Evolutionary conservation across 2,888 invertebrate species (phyloP), one percentile per base, ranked within the genome.

Genomic region (Drosophila austrosaltans): DNA sequence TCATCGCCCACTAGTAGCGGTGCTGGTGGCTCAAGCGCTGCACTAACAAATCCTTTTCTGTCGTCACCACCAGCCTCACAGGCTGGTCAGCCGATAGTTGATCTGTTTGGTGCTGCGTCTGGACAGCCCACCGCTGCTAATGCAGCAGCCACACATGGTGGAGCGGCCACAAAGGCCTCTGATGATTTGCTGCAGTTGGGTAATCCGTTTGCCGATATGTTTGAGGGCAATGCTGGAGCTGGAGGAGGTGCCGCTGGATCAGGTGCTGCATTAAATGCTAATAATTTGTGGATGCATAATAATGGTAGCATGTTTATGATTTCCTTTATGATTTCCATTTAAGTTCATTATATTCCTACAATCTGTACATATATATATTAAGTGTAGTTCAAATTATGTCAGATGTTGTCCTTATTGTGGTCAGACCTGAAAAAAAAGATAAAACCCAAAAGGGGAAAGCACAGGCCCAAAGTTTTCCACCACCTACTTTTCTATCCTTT

Each of bases 141-240:
- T 48, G 91, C 93, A 12, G 93, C 93, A 71, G 91, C 93, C 65
- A 91, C 92, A 73, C 82, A 73, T 54, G 75, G 42, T 42, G 42
- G 12, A 10, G 8, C 73, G 59, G 75, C 88, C 76, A 74, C 82
- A 69, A 97, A 95, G 93, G 96, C 98, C 25, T 97, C 97, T 12
- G 98, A 98, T 89, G 97, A 98, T 93, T 93, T 98, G 78, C 94
- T 98, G 64, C 96, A 97, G 88, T 93, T 98, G 77, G 96, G 96
- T 54, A 98, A 98, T 93, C 98, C 98, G 8, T 98, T 98, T 91
- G 96, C 97, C 42, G 96, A 97, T 89, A 96, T 96, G 95, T 96
- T 96, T 90, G 87, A 76, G 92, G 71, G 90, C 92, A 91, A 92
- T 63, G 87, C 90, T 54, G 79, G 70, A 65, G 79, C 66, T 67